Base-by-base conservation (phyloP, 2,888 invertebrate genomes). In the Morpho helenor region DNA sequence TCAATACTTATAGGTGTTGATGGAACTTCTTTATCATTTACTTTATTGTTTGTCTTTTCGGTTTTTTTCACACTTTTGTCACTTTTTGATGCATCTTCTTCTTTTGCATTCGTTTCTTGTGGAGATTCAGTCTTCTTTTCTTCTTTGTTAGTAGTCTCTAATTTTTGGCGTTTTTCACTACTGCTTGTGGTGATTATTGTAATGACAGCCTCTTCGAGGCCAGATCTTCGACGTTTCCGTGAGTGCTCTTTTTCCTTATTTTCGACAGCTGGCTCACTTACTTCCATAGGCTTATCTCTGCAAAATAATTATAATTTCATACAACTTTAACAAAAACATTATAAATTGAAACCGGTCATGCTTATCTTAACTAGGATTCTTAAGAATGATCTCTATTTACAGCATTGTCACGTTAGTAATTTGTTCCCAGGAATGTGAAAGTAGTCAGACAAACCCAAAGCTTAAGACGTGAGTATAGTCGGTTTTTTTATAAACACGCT, bases 181-280 rank as follows among this genome's bases (percentile, higher is more conserved):
- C 65, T 59, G 45, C 65, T 70, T 16, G 61, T 68, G 16, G 80
- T 80, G 41, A 84, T 69, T 8, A 80, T 74, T 2, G 81, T 82
- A 16, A 81, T 67, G 4, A 77, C 70, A 0, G 82, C 77, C 65
- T 85, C 87, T 53, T 84, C 84, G 7, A 84, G 62, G 2, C 76
- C 73, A 0, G 89, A 87, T 1, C 80, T 76, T 3, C 87, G 80
- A n/a, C 89, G 80, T 68, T 87, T 89, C 65, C 80, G 80, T 3
- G 75, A 59, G 7, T 65, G 23, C 10, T 69, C 68, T 44, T 53
- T 66, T 49, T 73, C 72, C 43, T 69, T 69, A 40, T 65, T 68
- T 22, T 64, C 16, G 8, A 49, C 10, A 43, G 39, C 46, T n/a
- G 44, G 31, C 5, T 59, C 56, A 2, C 77, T 75, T 0, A 73